Percentiles rank a stretch among this genome's conserved stretches.
Conservation (phyloP, 2,888 invertebrate genomes). For the Sinohyriopsis cumingii region DNA sequence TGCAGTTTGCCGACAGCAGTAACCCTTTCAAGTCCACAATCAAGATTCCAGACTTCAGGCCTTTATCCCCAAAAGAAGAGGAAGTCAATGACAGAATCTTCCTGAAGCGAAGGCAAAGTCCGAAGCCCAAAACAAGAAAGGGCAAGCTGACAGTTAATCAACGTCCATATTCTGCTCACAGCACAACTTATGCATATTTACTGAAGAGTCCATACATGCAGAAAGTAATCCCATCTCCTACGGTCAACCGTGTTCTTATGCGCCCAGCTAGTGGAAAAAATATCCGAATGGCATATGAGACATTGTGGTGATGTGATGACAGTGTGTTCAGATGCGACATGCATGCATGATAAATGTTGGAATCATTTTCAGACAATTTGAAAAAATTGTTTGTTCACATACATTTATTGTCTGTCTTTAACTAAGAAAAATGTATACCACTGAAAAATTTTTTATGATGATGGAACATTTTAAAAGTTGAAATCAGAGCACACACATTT, state of each 20-base stretch:
- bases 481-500: no score
- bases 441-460: no score
- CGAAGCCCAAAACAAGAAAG: constrained; percentile 42
- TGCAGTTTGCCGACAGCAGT: constrained; percentile 35
- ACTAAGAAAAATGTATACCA: no score
- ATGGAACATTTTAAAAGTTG: no score
- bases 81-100: constrained; percentile 47
- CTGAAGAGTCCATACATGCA: constrained; percentile 61
- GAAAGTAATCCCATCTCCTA: constrained; percentile 50
- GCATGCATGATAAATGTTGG: no score
- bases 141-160: constrained; percentile 56
- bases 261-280: constrained; percentile 44
- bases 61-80: constrained; percentile 29
- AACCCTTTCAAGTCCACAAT: constrained; percentile 32
- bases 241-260: constrained; percentile 45
- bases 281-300: constrained; percentile 36
- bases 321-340: neutral
- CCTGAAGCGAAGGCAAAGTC: constrained; percentile 44
- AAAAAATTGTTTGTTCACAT: no score
- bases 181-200: constrained; percentile 41
- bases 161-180: constrained; percentile 65
- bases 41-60: constrained; percentile 22
- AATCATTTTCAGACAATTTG: no score
- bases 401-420: no score
- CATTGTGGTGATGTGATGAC: constrained; percentile 19